phyloP scores from a whole-genome alignment of 2,113 vertebrate genomes.

The Chaenocephalus aceratus region DNA sequence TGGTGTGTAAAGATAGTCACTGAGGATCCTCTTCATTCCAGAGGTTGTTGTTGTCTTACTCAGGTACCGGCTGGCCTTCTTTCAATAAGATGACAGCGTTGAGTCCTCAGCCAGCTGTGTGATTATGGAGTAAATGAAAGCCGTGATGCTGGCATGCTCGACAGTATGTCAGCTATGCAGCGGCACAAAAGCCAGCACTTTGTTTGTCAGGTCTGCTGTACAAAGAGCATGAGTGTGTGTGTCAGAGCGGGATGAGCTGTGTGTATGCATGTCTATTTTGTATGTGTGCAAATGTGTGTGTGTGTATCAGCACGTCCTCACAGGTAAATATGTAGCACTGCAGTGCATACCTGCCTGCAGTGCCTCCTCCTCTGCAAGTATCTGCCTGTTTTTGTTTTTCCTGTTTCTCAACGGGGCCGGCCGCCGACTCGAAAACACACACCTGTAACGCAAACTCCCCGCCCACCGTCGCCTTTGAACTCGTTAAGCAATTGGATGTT shows the following conservation, averaged over 20 bases:
- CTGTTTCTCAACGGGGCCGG: slow-evolving; percentile 39
- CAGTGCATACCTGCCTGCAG: slow-evolving; percentile 31
- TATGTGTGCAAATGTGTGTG: neutral
- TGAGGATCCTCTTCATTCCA: neutral
- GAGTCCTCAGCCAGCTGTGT: slow-evolving; percentile 53
- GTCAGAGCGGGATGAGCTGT: too few species aligned
- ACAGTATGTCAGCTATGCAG: slow-evolving; percentile 66
- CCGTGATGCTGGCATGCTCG: slow-evolving; percentile 35
- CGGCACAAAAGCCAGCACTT: slow-evolving; percentile 28
- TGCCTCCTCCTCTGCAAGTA: slow-evolving; percentile 43
- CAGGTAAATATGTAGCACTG: slow-evolving; percentile 42
- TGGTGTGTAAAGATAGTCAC: neutral
- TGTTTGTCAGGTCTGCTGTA: slow-evolving; percentile 27
- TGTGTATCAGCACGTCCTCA: slow-evolving; percentile 20
- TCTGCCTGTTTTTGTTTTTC: slow-evolving; percentile 54
- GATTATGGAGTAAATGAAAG: slow-evolving; percentile 69
- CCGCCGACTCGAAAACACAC: slow-evolving; percentile 35
- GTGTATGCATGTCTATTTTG: too few species aligned
- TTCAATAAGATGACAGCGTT: slow-evolving; percentile 41
- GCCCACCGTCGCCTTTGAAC: slow-evolving; percentile 29
- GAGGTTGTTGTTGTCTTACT: slow-evolving; percentile 37
- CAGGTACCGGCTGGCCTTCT: slow-evolving; percentile 12
- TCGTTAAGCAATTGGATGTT: slow-evolving; percentile 41
- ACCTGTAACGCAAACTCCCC: slow-evolving; percentile 40
- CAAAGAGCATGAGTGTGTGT: neutral